phyloP scores from a whole-genome alignment of 2,888 invertebrate genomes.

The Melieria crassipennis region DNA sequence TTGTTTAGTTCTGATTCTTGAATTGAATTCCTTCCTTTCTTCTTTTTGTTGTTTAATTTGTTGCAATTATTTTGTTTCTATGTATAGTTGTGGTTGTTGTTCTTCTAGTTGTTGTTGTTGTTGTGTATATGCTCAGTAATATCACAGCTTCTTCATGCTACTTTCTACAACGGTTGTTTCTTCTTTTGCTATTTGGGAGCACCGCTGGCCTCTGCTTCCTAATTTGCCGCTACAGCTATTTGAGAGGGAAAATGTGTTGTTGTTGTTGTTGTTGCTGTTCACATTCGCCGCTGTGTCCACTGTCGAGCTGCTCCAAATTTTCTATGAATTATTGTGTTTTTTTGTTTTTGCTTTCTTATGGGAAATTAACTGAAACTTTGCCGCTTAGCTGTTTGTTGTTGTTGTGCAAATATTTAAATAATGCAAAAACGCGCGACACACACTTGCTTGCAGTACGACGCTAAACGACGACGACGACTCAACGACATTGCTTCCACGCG shows the following conservation, averaged over 20 bases:
- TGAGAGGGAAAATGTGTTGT: slow-evolving; percentile 5
- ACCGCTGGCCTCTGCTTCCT: not conserved
- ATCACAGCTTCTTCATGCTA: slow-evolving; percentile 39
- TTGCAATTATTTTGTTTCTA: not conserved
- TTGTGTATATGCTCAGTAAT: slow-evolving; percentile 35
- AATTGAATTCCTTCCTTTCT: not conserved
- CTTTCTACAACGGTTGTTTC: slow-evolving; percentile 23
- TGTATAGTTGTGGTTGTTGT: slow-evolving; percentile 7
- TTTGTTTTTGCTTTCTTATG: not conserved
- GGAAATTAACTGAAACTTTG: no score
- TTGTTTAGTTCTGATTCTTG: not conserved
- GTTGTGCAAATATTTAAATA: no score
- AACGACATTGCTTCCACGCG: no score
- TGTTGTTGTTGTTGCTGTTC: slow-evolving; percentile 11
- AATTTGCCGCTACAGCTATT: not conserved
- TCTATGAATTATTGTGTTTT: not conserved
- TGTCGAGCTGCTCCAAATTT: not conserved
- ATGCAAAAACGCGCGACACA: no score
- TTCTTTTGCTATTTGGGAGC: not conserved
- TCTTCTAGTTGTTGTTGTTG: slow-evolving; percentile 17
- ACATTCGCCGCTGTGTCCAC: not conserved
- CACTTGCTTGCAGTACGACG: no score
- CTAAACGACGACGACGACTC: no score
- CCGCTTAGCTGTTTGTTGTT: no score
- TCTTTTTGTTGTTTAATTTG: not conserved